Conservation (phyloP, 2,113 vertebrate genomes). For the Rhinoptilus africanus region DNA sequence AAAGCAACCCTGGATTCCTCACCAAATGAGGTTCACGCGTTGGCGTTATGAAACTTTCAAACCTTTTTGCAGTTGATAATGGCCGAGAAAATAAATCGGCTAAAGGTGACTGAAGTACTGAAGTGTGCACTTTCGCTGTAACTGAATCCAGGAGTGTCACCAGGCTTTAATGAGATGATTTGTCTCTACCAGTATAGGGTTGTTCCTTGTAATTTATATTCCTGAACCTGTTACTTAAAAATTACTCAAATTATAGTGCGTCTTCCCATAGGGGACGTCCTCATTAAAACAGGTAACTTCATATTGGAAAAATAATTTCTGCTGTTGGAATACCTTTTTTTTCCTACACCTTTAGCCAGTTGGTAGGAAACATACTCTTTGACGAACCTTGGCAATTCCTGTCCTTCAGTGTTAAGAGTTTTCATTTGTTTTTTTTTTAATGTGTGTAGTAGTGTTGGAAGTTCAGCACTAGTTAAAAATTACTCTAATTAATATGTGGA, state of each 20-base stretch:
- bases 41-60: background rate
- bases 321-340: background rate
- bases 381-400: background rate
- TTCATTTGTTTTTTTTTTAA: background rate
- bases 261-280: background rate
- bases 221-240: background rate
- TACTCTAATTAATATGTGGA: background rate
- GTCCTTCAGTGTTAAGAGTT: background rate
- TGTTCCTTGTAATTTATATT: background rate
- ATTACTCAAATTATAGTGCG: background rate
- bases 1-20: background rate
- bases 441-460: background rate
- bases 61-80: background rate
- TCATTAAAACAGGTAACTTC: background rate
- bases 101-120: background rate
- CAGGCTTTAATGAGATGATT: background rate
- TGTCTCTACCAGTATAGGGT: background rate
- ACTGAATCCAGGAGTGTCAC: background rate
- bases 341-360: background rate
- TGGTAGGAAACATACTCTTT: background rate
- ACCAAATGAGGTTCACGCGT: accelerated
- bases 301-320: background rate
- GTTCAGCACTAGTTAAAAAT: background rate
- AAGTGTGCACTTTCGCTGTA: background rate
- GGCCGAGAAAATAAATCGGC: background rate